phyloP scores from a whole-genome alignment of 1,140 invertebrate genomes.

The Brachionus koreanus region DNA sequence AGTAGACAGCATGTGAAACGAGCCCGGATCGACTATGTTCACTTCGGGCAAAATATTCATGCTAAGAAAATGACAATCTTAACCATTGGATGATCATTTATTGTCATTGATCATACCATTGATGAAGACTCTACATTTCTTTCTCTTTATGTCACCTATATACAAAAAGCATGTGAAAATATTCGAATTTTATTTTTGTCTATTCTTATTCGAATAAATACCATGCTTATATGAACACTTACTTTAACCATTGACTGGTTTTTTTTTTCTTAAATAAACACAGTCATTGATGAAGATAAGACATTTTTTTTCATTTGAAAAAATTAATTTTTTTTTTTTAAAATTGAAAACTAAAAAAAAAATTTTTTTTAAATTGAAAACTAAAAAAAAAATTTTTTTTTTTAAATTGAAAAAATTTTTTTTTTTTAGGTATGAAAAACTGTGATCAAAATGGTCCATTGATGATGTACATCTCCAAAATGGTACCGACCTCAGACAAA shows the following conservation, averaged over 20 bases:
- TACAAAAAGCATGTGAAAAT: slow-evolving; percentile 15
- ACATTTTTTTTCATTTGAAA: neutral
- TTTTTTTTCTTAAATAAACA: neutral
- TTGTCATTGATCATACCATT: slow-evolving; percentile 76
- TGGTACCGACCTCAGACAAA: slow-evolving; percentile 99
- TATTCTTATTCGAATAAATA: slow-evolving; percentile 7
- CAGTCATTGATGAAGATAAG: slow-evolving; percentile 43
- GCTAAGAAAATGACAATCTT: slow-evolving; percentile 59
- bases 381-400: neutral
- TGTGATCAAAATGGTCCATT: slow-evolving; percentile 93
- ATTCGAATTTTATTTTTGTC: neutral
- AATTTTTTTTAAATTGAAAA: neutral
- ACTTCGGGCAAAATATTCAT: neutral
- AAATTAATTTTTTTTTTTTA: neutral
- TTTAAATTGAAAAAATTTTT: too few species aligned
- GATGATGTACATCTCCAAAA: slow-evolving; percentile 99
- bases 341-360: neutral
- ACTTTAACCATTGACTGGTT: slow-evolving; percentile 44
- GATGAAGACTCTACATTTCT: slow-evolving; percentile 66
- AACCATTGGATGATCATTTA: neutral
- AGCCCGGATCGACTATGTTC: neutral
- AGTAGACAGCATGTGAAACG: neutral
- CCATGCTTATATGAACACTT: slow-evolving; percentile 3
- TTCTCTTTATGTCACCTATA: neutral
- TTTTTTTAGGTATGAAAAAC: slow-evolving; percentile 64